A percentile compares a stretch with the other conserved stretches of the same genome.
Evolutionary conservation across 2,888 invertebrate genomes (phyloP).

Genomic region (Argyresthia albistria): DNA sequence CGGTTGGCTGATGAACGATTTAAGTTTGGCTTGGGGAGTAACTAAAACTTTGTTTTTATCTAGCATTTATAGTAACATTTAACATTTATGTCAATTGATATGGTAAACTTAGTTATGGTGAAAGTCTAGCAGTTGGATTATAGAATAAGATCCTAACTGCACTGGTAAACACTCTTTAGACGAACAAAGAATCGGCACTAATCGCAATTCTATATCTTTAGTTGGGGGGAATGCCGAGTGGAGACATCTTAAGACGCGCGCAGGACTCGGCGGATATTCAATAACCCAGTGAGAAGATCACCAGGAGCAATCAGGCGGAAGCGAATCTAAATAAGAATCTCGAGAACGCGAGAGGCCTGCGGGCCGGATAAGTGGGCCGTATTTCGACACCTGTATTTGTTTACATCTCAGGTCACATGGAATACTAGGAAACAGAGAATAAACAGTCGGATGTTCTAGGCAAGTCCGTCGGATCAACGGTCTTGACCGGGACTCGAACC

Average conservation of each 20-base stretch:
- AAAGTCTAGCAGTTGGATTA: not conserved
- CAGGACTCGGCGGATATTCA: constrained; percentile 62
- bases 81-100: too few relatives aligned
- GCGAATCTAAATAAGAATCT: constrained; percentile 74
- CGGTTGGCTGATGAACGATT: not conserved
- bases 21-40: not conserved
- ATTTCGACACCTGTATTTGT: too few relatives aligned
- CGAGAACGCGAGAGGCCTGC: constrained; percentile 49
- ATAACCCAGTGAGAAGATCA: constrained; percentile 72
- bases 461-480: constrained; percentile 36
- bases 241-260: constrained; percentile 9
- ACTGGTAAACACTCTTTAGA: not conserved
- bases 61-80: too few relatives aligned
- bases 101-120: too few relatives aligned
- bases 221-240: constrained; percentile 21
- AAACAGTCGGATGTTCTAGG: constrained; percentile 13
- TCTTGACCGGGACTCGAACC: constrained; percentile 72
- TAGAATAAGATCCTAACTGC: not conserved
- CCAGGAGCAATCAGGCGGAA: constrained; percentile 72
- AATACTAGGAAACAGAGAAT: constrained; percentile 1
- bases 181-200: not conserved
- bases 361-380: constrained; percentile 24
- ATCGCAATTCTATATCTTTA: constrained; percentile 37
- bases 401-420: not conserved
- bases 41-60: too few relatives aligned